Percentiles rank a stretch among this genome's conserved stretches.
phyloP scores from a whole-genome alignment of 2,797 vertebrate genomes.

The Prionace glauca region DNA sequence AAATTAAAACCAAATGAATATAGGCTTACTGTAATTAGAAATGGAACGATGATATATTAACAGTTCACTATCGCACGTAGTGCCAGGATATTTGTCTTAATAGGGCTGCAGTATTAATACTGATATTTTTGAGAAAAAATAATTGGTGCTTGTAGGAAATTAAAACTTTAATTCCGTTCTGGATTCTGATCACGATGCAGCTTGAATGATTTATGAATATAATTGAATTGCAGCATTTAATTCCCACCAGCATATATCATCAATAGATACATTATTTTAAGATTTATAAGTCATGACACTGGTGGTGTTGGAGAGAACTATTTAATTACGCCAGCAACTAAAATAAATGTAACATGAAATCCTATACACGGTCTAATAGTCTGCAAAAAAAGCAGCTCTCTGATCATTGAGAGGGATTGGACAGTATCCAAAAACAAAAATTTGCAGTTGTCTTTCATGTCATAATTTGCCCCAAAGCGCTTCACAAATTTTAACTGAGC shows the following conservation, averaged over 20 bases:
- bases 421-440: not conserved
- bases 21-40: not conserved
- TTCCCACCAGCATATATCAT: not conserved
- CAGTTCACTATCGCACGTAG: not conserved
- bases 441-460: not conserved
- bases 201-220: not conserved
- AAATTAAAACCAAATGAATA: not conserved
- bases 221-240: slow-evolving; percentile 2
- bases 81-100: not conserved
- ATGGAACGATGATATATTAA: not conserved
- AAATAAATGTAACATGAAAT: not conserved
- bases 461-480: not conserved
- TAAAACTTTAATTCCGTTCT: not conserved
- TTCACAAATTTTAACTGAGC: not conserved
- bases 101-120: not conserved
- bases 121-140: not conserved
- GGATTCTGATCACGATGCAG: not conserved
- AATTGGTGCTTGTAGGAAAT: not conserved
- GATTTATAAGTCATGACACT: not conserved
- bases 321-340: not conserved
- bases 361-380: not conserved
- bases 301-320: not conserved
- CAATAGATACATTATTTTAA: not conserved
- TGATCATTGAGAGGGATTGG: not conserved
- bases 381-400: not conserved